Conservation (phyloP, 2,888 invertebrate species). For the Pteria penguin region DNA sequence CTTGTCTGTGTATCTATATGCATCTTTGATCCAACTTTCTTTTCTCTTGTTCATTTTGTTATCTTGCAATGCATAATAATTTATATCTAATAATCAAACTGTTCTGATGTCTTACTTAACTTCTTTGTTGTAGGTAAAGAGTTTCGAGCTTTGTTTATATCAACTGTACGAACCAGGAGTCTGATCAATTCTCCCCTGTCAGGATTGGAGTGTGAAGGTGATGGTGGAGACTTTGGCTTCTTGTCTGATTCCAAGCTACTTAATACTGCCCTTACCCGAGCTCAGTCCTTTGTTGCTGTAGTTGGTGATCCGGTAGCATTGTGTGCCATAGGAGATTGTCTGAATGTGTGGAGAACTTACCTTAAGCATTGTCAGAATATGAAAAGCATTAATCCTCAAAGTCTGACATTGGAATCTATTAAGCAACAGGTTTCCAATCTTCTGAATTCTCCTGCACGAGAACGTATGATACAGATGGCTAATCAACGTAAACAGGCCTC, state of each 20-base stretch:
- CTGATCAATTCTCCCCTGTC: conserved; percentile 56
- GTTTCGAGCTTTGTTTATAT: conserved; percentile 75
- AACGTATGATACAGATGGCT: conserved; percentile 48
- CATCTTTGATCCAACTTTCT: no score
- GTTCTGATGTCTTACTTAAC: no score
- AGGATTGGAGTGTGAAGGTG: conserved; percentile 59
- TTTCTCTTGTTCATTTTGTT: no score
- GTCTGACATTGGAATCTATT: conserved; percentile 65
- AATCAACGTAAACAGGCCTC: conserved; percentile 37
- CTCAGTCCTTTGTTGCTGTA: conserved; percentile 75
- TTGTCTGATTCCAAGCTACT: conserved; percentile 75
- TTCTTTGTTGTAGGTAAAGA: conserved; percentile 72
- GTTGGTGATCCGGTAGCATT: conserved; percentile 76
- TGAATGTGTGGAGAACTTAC: conserved; percentile 69
- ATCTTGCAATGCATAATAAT: no score
- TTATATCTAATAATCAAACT: no score
- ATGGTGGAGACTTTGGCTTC: conserved; percentile 73
- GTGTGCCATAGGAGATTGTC: conserved; percentile 75
- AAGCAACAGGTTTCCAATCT: conserved; percentile 64
- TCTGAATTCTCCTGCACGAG: conserved; percentile 57
- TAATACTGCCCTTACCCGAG: conserved; percentile 77
- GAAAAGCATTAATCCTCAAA: conserved; percentile 68
- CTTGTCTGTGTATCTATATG: no score
- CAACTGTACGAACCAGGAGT: conserved; percentile 73
- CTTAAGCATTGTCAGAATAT: conserved; percentile 75